phyloP scores from a whole-genome alignment of 2,888 invertebrate genomes.

The Lycaena phlaeas region DNA sequence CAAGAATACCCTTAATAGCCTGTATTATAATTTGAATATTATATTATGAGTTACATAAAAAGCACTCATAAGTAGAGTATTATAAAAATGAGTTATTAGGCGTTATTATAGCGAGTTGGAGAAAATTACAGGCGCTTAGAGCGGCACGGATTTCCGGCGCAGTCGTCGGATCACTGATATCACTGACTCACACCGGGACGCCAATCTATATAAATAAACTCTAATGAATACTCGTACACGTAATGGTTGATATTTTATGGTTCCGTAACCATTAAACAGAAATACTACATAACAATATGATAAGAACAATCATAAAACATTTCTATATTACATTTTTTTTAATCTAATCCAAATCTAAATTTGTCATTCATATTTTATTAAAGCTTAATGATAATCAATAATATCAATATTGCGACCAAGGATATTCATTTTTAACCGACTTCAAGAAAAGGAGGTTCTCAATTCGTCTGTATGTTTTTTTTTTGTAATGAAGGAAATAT shows the following conservation, averaged over 20 bases:
- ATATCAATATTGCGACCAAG: too few species aligned
- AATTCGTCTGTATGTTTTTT: too few species aligned
- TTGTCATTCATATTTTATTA: too few species aligned
- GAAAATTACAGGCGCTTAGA: constrained; percentile 8
- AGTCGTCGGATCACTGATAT: constrained; percentile 27
- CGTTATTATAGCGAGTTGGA: background rate
- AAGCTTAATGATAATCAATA: too few species aligned
- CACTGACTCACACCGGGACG: constrained; percentile 34
- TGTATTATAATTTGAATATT: constrained; percentile 1
- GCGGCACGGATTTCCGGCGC: constrained; percentile 45
- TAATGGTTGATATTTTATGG: constrained; percentile 13
- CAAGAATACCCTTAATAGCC: background rate
- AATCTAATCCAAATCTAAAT: too few species aligned
- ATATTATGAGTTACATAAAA: constrained; percentile 1
- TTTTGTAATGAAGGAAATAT: too few species aligned
- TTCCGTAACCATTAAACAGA: too few species aligned
- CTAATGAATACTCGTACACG: constrained; percentile 21
- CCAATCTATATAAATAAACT: constrained; percentile 17
- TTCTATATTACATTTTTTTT: too few species aligned
- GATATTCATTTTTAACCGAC: too few species aligned
- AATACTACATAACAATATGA: too few species aligned
- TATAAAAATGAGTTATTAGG: constrained; percentile 7
- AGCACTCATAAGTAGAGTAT: constrained; percentile 1
- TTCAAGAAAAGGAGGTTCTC: too few species aligned
- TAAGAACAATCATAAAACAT: too few species aligned